Evolutionary conservation across 2,113 vertebrate genomes (phyloP).

Genomic region (Podilymbus podiceps): DNA sequence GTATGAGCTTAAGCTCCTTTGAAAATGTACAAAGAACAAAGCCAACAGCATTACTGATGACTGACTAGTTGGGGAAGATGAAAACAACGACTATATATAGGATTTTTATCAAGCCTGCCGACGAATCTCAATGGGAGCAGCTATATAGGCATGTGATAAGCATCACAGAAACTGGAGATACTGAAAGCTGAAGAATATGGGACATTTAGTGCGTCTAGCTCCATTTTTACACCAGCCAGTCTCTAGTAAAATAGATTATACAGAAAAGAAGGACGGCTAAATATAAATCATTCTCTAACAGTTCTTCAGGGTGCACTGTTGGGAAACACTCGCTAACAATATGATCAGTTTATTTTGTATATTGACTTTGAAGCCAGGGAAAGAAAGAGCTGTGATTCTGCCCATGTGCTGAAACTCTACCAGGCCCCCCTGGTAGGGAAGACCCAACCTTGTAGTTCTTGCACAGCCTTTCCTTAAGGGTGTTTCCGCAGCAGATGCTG

Average conservation of each 20-base stretch:
- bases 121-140: not conserved
- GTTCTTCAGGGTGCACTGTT: not conserved
- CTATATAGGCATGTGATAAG: not conserved
- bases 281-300: slow-evolving; percentile 14
- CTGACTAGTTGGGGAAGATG: not conserved
- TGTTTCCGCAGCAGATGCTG: not conserved
- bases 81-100: slow-evolving; percentile 26
- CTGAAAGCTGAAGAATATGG: not conserved
- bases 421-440: not conserved
- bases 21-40: slow-evolving; percentile 39
- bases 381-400: not conserved
- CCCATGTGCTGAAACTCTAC: not conserved
- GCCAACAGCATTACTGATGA: slow-evolving; percentile 3
- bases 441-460: not conserved
- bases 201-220: not conserved
- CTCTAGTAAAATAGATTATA: not conserved
- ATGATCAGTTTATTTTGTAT: not conserved
- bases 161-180: slow-evolving; percentile 18
- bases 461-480: not conserved
- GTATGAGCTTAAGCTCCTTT: slow-evolving; percentile 4
- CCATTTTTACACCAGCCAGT: not conserved
- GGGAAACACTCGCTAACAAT: not conserved
- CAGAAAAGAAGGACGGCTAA: not conserved
- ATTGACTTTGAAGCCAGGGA: not conserved
- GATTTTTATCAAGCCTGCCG: slow-evolving; percentile 25